phyloP scores from a whole-genome alignment of 2,113 vertebrate species.

The Dipodomys spectabilis region DNA sequence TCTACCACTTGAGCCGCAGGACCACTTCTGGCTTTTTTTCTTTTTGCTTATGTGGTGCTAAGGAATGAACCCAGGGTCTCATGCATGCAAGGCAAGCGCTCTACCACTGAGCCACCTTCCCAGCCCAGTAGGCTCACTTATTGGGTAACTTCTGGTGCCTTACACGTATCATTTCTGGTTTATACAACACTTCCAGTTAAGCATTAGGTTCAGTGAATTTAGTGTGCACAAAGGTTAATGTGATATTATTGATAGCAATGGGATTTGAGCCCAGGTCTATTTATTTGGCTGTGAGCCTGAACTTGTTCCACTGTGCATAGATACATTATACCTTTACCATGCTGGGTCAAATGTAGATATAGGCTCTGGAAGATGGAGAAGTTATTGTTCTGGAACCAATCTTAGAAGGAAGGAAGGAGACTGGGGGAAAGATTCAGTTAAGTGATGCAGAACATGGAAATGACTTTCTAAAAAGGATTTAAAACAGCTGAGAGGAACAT shows the following conservation, averaged over 20 bases:
- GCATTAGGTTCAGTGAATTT: background rate
- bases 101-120: too few relatives aligned
- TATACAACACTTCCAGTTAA: background rate
- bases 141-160: background rate
- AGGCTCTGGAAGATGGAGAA: constrained; percentile 40
- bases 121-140: background rate
- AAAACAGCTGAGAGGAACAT: constrained; percentile 15
- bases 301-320: background rate
- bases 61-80: too few relatives aligned
- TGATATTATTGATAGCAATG: background rate
- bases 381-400: background rate
- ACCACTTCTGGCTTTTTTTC: too few relatives aligned
- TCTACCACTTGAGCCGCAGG: too few relatives aligned
- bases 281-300: background rate
- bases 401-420: background rate
- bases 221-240: background rate
- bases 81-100: too few relatives aligned
- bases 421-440: background rate
- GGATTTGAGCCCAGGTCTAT: background rate
- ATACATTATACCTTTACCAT: background rate
- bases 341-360: background rate
- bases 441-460: constrained; percentile 1
- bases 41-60: too few relatives aligned
- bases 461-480: constrained; percentile 34
- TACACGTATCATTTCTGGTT: background rate